A percentile compares a stretch with the other conserved stretches of the same genome.
Evolutionary conservation across 2,113 vertebrate species (phyloP).

Genomic region (Bubo blakistoni): DNA sequence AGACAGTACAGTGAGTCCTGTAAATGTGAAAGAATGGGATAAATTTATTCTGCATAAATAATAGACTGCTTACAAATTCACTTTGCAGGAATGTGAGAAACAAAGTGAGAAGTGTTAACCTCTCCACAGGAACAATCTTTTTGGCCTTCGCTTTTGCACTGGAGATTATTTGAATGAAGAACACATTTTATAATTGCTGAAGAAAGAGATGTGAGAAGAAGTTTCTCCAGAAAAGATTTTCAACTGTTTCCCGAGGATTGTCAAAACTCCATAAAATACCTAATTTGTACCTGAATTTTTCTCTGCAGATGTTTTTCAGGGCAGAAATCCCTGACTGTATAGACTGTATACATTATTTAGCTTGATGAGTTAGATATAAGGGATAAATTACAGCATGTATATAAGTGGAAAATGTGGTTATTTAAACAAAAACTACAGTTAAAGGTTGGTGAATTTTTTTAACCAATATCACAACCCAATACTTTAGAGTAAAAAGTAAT

Average conservation of each 20-base stretch:
- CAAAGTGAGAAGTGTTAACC: neutral
- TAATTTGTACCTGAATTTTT: neutral
- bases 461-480: neutral
- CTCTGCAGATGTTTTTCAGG: neutral
- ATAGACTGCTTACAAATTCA: neutral
- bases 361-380: neutral
- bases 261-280: neutral
- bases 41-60: neutral
- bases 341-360: neutral
- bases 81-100: neutral
- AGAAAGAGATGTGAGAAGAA: neutral
- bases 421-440: neutral
- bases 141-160: neutral
- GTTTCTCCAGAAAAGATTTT: neutral
- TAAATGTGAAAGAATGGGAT: neutral
- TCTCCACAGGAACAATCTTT: neutral
- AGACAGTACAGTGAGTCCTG: slow-evolving; percentile 11
- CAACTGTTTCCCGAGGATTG: neutral
- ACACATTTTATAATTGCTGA: neutral
- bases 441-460: neutral
- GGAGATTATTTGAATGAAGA: neutral
- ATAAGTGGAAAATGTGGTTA: neutral
- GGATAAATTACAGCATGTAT: neutral
- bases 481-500: neutral
- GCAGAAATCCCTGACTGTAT: neutral